Percentiles rank a stretch among this genome's conserved stretches.
Evolutionary conservation across 2,797 vertebrate genomes (phyloP).

Genomic region (Amazona finschi): DNA sequence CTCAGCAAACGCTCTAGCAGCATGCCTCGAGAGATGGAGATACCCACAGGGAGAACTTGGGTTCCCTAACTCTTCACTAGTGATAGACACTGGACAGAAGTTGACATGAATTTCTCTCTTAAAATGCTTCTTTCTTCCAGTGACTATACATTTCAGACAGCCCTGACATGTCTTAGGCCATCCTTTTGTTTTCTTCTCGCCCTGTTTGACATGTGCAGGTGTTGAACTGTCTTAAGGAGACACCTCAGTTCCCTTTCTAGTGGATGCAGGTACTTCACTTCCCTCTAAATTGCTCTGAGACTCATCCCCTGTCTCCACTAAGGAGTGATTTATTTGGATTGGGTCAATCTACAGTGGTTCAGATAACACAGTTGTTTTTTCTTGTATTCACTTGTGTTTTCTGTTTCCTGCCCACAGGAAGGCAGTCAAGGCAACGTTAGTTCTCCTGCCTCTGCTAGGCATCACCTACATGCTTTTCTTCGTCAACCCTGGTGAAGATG

Average conservation of each 20-base stretch:
- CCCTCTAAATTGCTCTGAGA: not conserved
- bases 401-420: slow-evolving; percentile 80
- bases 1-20: not conserved
- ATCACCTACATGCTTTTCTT: slow-evolving; percentile 99
- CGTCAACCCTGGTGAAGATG: slow-evolving; percentile 94
- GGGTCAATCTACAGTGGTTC: not conserved
- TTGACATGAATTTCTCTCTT: not conserved
- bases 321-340: not conserved
- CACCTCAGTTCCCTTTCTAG: not conserved
- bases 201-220: not conserved
- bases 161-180: not conserved
- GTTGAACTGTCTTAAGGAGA: not conserved
- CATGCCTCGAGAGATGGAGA: not conserved
- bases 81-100: not conserved
- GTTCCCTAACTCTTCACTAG: not conserved
- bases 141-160: not conserved
- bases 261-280: not conserved
- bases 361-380: not conserved
- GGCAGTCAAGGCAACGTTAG: slow-evolving; percentile 94
- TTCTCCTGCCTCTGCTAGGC: slow-evolving; percentile 92
- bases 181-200: not conserved
- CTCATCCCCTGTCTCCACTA: not conserved
- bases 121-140: not conserved
- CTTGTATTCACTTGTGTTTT: not conserved
- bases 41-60: not conserved